Percentiles rank a stretch among this genome's conserved stretches.
Evolutionary conservation across 2,888 invertebrate genomes (phyloP).

Genomic region (Clusia tigrina): DNA sequence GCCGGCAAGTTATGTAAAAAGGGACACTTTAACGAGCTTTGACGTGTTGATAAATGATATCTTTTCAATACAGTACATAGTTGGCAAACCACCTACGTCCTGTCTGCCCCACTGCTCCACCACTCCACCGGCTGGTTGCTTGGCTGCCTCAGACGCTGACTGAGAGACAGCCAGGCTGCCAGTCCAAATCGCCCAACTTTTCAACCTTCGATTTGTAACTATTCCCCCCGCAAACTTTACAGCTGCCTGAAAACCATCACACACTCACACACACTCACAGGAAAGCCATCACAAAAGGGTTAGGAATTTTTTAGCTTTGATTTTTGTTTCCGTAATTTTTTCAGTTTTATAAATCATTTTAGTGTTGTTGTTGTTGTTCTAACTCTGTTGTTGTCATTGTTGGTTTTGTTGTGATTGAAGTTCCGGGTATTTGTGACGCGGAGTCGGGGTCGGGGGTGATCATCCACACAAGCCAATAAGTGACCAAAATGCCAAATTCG

Average conservation of each 20-base stretch:
- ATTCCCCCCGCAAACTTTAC: background rate
- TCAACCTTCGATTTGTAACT: conserved; percentile 16
- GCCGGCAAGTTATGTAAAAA: too few relatives aligned
- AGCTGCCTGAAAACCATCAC: background rate
- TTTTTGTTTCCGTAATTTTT: conserved; percentile 11
- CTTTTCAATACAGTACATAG: conserved; percentile 15
- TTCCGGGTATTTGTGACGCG: too few relatives aligned
- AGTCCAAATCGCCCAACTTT: conserved; percentile 14
- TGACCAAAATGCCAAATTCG: background rate
- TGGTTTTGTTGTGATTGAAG: background rate
- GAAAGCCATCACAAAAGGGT: background rate
- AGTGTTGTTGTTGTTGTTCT: background rate
- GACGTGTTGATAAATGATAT: conserved; percentile 27
- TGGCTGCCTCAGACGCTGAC: too few relatives aligned
- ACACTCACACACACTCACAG: background rate
- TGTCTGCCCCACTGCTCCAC: background rate
- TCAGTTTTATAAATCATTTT: background rate
- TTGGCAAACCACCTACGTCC: too few relatives aligned
- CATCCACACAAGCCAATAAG: conserved; percentile 2
- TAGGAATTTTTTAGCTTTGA: conserved; percentile 13
- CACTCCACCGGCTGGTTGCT: background rate
- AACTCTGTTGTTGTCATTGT: background rate
- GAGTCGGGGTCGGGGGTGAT: background rate
- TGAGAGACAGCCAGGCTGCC: too few relatives aligned
- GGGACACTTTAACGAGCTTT: conserved; percentile 19